Evolutionary conservation across 1,140 invertebrate genomes (phyloP), one percentile per base, ranked within the genome.

Genomic region (Eubasilissa regina): DNA sequence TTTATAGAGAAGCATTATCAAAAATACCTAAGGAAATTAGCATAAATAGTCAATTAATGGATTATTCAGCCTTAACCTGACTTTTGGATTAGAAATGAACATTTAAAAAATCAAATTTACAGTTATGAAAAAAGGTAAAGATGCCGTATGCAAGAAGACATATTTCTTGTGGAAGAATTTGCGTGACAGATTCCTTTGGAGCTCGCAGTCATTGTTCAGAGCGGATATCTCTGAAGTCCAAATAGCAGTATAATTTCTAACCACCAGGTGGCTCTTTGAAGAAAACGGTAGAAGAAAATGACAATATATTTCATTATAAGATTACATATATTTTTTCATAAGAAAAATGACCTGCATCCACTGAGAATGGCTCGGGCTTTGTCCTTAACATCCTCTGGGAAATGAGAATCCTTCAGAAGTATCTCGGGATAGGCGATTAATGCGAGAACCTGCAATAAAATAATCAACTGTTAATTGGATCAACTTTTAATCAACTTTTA

Each of bases 321-420:
- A 35, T 35, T 51, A 51, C 3, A 51, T 51, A n/a, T n/a, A n/a
- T 13, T 13, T 13, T 51, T 4, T 15, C 1, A 51, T 12, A 51
- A 51, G 35, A 62, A 17, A 11, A 84, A 84, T 77, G 81, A 89
- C 88, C 86, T 93, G 86, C 98, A 99, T 0, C 92, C 94, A 0
- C 87, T 87, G 0, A 99, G 89, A 15, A 99, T 92, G 0, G 87
- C 88, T 74, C 87, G 86, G 0, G 97, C 97, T 56, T 94, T 92
- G 72, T 92, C 85, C 86, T 98, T 98, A 0, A 94, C 95, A 88
- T 99, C 98, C 0, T 92, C 90, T 0, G 97, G 96, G 86, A 96
- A 97, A 1, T 90, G 86, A 0, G 92, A 89, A 78, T 93, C 93
- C 45, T 96, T 89, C 4, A 98, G 86, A 0, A 98, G 87, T 53